These are phyloP conservation scores for Latrodectus elegans DNA, from an alignment of 2,888 invertebrate genomes.

Conservation along the genomic window DNA sequence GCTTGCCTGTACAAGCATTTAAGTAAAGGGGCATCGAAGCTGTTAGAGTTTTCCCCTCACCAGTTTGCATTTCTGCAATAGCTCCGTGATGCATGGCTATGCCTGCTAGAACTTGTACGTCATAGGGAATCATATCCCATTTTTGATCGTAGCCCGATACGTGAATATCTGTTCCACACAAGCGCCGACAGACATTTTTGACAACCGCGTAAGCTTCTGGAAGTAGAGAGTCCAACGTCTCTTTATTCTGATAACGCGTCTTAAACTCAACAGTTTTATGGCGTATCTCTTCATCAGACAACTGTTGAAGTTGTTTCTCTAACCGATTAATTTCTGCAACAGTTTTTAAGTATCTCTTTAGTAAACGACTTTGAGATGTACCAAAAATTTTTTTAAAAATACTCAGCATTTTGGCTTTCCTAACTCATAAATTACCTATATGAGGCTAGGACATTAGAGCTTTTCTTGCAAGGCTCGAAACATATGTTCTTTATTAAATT, in stretches of 20 bases:
- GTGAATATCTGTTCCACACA: neutral
- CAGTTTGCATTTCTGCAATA: slow-evolving; percentile 2
- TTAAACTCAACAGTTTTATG: neutral
- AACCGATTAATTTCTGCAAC: neutral
- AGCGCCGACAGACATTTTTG: neutral
- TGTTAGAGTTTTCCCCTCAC: slow-evolving; percentile 1
- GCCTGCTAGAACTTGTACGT: neutral
- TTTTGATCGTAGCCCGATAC: no score
- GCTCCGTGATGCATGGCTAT: neutral
- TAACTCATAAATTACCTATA: no score
- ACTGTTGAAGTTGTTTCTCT: neutral
- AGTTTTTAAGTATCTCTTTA: neutral
- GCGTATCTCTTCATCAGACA: neutral
- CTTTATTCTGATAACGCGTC: neutral
- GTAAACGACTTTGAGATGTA: neutral
- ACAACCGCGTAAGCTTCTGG: neutral
- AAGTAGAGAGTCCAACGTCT: neutral
- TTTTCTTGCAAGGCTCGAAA: no score
- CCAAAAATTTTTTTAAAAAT: slow-evolving; percentile 3
- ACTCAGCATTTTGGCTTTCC: no score
- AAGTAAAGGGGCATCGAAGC: neutral
- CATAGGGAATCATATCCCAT: neutral
- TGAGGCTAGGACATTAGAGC: no score
- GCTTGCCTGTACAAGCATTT: neutral
- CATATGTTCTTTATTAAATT: no score